Percentiles rank a stretch among this genome's conserved stretches.
These are phyloP conservation scores for Recurvirostra avosetta DNA, from an alignment of 2,113 vertebrate species.

Conservation along the genomic window DNA sequence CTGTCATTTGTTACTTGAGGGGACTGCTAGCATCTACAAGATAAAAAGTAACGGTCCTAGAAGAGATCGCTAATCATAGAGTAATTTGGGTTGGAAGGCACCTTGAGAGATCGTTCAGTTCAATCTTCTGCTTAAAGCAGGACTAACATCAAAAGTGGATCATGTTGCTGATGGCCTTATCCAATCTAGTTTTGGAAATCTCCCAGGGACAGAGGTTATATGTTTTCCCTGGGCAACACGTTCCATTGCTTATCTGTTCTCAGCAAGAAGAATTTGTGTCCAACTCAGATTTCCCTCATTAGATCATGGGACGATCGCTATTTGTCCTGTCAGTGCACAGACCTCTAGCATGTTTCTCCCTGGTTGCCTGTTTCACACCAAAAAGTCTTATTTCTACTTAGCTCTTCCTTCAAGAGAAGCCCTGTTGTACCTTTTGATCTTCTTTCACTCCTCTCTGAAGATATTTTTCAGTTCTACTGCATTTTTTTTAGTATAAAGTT, in stretches of 20 bases:
- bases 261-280: neutral
- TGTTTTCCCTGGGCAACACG: neutral
- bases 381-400: neutral
- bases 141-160: neutral
- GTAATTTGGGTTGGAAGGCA: neutral
- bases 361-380: neutral
- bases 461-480: neutral
- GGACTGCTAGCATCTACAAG: neutral
- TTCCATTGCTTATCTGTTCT: neutral
- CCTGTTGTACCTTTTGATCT: neutral
- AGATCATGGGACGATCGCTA: rapidly evolving
- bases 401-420: neutral
- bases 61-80: neutral
- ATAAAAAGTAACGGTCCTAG: neutral
- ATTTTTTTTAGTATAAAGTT: neutral
- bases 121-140: neutral
- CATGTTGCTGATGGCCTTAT: neutral
- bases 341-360: neutral
- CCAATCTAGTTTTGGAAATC: neutral
- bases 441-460: neutral
- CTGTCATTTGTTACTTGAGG: neutral
- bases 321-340: neutral
- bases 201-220: neutral
- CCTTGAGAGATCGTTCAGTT: neutral
- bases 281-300: neutral